Conservation (phyloP, 2,113 vertebrate species). For the Psilopogon haemacephalus region DNA sequence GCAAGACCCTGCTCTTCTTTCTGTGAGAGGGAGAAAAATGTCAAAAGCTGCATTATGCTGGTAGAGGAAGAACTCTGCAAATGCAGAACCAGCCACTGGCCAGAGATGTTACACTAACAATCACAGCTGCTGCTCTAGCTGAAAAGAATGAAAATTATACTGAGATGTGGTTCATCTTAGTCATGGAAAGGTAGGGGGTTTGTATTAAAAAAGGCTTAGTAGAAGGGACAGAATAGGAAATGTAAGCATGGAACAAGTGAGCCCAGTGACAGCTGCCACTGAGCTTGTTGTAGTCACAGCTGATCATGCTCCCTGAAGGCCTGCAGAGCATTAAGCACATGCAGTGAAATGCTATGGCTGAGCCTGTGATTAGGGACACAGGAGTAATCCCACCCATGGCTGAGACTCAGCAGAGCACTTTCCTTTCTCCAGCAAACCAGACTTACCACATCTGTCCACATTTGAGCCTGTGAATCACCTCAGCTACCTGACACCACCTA, state of each 20-base stretch:
- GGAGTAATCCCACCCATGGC: background rate
- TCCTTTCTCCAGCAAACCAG: background rate
- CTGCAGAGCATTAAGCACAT: background rate
- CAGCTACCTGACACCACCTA: background rate
- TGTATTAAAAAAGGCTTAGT: background rate
- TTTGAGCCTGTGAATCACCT: background rate
- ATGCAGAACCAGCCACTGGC: background rate
- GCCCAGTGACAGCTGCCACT: background rate
- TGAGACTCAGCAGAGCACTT: background rate
- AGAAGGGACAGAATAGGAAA: background rate
- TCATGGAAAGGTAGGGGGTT: background rate
- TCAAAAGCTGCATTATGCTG: background rate
- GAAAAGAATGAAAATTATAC: background rate
- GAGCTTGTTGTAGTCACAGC: background rate
- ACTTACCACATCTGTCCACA: background rate
- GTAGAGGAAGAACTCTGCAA: background rate
- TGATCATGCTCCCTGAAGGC: background rate
- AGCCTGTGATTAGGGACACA: conserved; percentile 2
- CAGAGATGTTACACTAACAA: background rate
- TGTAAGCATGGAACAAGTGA: too few species aligned
- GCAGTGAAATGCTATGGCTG: background rate
- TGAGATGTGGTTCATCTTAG: background rate
- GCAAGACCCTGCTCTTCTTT: background rate
- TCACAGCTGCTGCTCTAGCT: background rate
- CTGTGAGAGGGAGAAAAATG: background rate